Base-by-base conservation (phyloP, 2,113 vertebrate genomes). In the Rattus rattus region DNA sequence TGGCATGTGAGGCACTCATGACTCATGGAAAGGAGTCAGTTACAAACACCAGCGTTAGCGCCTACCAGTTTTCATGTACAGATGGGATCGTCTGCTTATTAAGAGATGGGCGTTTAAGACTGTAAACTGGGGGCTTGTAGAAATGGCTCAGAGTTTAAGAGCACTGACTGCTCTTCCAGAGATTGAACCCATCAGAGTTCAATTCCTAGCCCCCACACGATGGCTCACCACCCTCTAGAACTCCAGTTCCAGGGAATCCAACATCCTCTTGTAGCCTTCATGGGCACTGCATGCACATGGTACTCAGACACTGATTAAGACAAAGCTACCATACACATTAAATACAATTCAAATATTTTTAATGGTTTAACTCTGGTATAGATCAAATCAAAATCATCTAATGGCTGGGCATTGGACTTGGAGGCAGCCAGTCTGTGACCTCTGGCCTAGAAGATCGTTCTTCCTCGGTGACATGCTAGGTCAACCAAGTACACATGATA, bases 401-500 rank as follows among this genome's bases (percentile, higher is more conserved):
- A 20, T 47, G 67, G 12, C 36, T 79, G 61, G 26, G 17, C 10
- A 52, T 43, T 43, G 43, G 43, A 36, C 81, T 11, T 77, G 20
- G 36, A 67, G 89, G 39, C 91, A 91, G 81, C n/a, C 67, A 59
- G 77, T n/a, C 39, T 69, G 77, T 96, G 86, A 97, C 92, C 91
- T 97, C 65, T 97, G 89, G 89, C 91, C 90, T 24, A 92, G 72
- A 95, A 94, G 80, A 69, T 87, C 67, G 63, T 33, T 61, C 88
- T 97, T 94, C 86, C 77, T 87, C 85, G 93, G 91, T 90, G 94
- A 70, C 3, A 0, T 76, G 92, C 95, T 91, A 88, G 96, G 96
- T 93, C 96, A 96, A 95, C 94, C 47, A 49, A 95, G 83, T 84
- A 95, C 79, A 96, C 83, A 92, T 95, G 96, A 96, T 93, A 94